Evolutionary conservation across 2,113 vertebrate genomes (phyloP).

Genomic region (Lamprotornis superbus): DNA sequence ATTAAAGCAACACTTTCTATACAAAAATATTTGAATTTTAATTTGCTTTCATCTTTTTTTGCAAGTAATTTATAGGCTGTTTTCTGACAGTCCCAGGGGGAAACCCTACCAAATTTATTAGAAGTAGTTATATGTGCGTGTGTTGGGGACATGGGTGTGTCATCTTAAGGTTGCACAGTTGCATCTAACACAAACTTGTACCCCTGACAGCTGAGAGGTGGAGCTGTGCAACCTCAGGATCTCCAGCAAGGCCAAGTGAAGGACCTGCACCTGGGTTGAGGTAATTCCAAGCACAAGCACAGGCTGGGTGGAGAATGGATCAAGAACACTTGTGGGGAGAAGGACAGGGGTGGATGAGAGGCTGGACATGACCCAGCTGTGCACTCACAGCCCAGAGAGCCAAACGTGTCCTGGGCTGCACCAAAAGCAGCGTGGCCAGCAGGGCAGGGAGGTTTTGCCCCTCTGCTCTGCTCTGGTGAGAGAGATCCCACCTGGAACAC

Average conservation of each 20-base stretch:
- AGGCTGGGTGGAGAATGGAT: neutral
- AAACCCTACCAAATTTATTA: neutral
- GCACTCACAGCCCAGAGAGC: neutral
- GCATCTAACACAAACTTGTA: neutral
- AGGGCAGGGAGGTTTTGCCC: neutral
- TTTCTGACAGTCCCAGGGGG: neutral
- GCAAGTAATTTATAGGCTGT: neutral
- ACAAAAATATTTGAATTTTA: neutral
- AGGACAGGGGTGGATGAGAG: neutral
- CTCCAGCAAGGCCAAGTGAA: neutral
- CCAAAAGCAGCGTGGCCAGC: neutral
- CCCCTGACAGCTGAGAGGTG: neutral
- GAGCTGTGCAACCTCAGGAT: neutral
- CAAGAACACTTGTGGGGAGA: no score
- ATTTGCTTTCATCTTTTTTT: neutral
- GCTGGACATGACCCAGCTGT: neutral
- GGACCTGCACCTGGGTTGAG: neutral
- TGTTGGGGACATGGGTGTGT: rapidly evolving
- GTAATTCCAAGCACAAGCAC: neutral
- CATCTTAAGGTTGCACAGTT: neutral
- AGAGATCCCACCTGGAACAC: neutral
- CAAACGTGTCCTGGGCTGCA: neutral
- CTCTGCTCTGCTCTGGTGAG: neutral
- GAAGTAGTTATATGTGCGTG: neutral
- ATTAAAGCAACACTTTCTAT: neutral